These are phyloP conservation scores for Belonocnema kinseyi DNA, from an alignment of 1,140 invertebrate species.

Conservation along the genomic window DNA sequence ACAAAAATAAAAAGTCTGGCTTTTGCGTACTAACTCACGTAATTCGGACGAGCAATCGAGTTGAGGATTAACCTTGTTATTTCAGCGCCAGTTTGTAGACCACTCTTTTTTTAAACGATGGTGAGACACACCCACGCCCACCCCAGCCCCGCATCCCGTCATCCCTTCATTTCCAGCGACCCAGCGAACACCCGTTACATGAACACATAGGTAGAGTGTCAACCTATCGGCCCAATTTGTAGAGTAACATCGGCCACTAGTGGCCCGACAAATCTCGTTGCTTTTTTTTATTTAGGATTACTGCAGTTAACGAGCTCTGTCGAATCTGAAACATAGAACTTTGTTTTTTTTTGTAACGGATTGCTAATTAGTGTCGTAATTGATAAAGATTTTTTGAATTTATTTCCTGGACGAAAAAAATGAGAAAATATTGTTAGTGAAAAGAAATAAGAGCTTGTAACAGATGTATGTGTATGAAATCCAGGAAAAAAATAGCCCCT, in stretches of 20 bases:
- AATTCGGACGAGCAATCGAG: conserved; percentile 18
- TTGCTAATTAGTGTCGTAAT: background rate
- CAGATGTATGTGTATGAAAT: too few species aligned
- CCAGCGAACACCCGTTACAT: conserved; percentile 15
- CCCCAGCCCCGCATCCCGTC: background rate
- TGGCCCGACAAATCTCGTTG: conserved; percentile 8
- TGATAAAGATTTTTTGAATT: too few species aligned
- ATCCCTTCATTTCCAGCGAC: background rate
- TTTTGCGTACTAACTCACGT: conserved; percentile 10
- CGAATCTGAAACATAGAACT: background rate
- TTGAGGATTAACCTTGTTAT: conserved; percentile 31
- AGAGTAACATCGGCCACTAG: conserved; percentile 14
- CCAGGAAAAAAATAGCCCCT: too few species aligned
- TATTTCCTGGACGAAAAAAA: too few species aligned
- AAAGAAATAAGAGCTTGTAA: too few species aligned
- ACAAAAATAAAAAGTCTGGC: conserved; percentile 30
- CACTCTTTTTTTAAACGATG: conserved; percentile 16
- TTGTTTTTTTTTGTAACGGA: background rate
- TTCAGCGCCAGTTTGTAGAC: background rate
- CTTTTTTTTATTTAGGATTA: conserved; percentile 13
- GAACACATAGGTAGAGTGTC: conserved; percentile 11
- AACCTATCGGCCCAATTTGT: conserved; percentile 17
- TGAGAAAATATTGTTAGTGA: too few species aligned
- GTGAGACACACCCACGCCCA: too few species aligned
- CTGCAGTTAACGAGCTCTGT: conserved; percentile 17